These are phyloP conservation scores for Chlorops oryzae DNA, from an alignment of 1,140 invertebrate species.

Conservation along the genomic window DNA sequence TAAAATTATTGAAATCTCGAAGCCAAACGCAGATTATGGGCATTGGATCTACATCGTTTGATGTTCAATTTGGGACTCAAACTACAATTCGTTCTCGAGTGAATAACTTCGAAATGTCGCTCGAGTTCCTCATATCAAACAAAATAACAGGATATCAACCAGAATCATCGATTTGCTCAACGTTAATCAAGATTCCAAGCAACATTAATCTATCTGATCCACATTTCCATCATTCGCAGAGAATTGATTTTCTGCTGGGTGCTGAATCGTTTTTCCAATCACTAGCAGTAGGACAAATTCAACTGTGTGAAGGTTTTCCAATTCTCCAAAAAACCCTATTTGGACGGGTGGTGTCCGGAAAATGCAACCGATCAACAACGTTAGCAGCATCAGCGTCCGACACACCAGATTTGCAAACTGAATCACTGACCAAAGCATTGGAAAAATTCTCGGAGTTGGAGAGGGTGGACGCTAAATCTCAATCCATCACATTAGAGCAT, in stretches of 20 bases:
- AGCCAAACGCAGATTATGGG: neutral
- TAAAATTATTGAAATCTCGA: neutral
- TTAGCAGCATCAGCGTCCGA: too few relatives aligned
- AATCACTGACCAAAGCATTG: neutral
- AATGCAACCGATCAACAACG: neutral
- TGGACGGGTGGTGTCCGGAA: too few relatives aligned
- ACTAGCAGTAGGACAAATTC: slow-evolving; percentile 19
- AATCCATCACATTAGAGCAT: neutral
- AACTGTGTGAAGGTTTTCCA: slow-evolving; percentile 10
- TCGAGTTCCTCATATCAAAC: neutral
- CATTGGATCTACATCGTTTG: neutral
- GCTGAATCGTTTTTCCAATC: slow-evolving; percentile 30
- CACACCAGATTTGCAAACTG: neutral
- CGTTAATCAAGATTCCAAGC: neutral
- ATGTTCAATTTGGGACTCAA: neutral
- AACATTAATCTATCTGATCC: neutral
- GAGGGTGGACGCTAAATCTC: too few relatives aligned
- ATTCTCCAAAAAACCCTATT: slow-evolving; percentile 29
- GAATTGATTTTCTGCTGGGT: slow-evolving; percentile 4
- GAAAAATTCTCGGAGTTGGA: slow-evolving; percentile 33
- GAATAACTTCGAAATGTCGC: slow-evolving; percentile 3
- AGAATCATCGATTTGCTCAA: neutral
- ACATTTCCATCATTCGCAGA: neutral
- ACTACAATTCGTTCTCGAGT: neutral
- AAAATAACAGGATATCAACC: slow-evolving; percentile 6